Base-by-base conservation (phyloP, 2,797 vertebrate genomes). In the Ctenopoma kingsleyae region DNA sequence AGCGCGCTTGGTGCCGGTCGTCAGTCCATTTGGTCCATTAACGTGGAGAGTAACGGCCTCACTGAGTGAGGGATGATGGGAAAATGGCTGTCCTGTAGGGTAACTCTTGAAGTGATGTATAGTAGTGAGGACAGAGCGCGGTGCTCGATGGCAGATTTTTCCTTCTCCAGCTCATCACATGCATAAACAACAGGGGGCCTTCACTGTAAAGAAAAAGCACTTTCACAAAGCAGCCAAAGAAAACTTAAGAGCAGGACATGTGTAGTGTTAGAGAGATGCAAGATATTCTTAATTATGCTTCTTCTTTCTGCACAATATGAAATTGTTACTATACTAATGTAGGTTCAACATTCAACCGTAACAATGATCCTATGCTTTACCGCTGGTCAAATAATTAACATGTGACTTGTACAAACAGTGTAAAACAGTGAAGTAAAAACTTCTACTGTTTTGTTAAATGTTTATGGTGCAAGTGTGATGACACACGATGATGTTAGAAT, bases 31-130 rank as follows among this genome's bases (percentile, higher is more conserved):
- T 84, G 82, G 74, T 87, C 83, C 87, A 91, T 91, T 93, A 92
- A 89, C 76, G 88, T 68, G 67, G 73, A 87, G 81, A 88, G 74
- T 86, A 92, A 91, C 83, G 30, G 84, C 69, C 86, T 89, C 74
- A 15, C 79, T 90, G 90, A 92, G 78, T 84, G 88, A 92, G 77
- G 69, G 78, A 87, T 86, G 90, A 90, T 84, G 88, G 90, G 86
- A 91, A 92, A 93, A 90, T 76, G 76, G 75, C 66, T 78, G 73
- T 84, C 80, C 74, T 84, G 69, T 74, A 78, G 81, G 69, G 78
- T 41, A 85, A 80, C 85, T 70, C 87, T 88, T 79, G 82, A 88
- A 78, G 79, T 94, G 92, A 94, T 93, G 88, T 87, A 94, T 93
- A 57, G 77, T 9, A 2, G 77, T 2, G 86, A 84, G 84, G 89